Evolutionary conservation across 2,797 vertebrate genomes (phyloP).

Genomic region (Nyctalus aviator): DNA sequence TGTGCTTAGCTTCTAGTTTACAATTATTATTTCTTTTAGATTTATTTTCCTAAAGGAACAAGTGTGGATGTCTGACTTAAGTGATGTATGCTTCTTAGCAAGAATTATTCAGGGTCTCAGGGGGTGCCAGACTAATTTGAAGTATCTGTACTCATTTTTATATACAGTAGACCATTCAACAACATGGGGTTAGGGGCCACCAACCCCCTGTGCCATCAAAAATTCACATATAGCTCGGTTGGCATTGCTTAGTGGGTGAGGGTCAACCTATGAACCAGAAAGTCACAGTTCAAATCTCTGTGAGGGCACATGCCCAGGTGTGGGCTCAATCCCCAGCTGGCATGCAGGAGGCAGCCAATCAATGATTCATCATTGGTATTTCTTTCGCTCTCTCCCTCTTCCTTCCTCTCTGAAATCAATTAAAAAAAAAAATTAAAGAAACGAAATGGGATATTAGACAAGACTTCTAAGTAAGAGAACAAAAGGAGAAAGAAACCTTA

Average conservation of each 20-base stretch:
- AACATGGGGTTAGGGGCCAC: background rate
- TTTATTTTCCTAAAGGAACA: background rate
- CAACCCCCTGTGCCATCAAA: background rate
- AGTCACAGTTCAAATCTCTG: background rate
- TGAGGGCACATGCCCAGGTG: background rate
- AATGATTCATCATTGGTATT: background rate
- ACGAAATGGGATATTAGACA: background rate
- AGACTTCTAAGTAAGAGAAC: background rate
- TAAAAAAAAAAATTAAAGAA: background rate
- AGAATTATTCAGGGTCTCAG: background rate
- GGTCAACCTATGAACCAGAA: background rate
- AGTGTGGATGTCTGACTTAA: background rate
- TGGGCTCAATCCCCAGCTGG: too few species aligned
- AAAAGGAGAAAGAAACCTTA: conserved; percentile 4
- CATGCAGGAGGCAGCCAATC: background rate
- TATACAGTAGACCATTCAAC: background rate
- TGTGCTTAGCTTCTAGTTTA: background rate
- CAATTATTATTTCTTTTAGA: background rate
- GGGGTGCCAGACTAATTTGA: conserved; percentile 5
- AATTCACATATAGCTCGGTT: background rate
- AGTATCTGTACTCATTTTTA: background rate
- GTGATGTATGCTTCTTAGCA: background rate
- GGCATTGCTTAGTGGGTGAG: background rate
- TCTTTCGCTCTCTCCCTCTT: background rate
- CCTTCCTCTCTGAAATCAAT: background rate